These are phyloP conservation scores for Apamea epomidion DNA, from an alignment of 2,888 invertebrate genomes.

Conservation along the genomic window DNA sequence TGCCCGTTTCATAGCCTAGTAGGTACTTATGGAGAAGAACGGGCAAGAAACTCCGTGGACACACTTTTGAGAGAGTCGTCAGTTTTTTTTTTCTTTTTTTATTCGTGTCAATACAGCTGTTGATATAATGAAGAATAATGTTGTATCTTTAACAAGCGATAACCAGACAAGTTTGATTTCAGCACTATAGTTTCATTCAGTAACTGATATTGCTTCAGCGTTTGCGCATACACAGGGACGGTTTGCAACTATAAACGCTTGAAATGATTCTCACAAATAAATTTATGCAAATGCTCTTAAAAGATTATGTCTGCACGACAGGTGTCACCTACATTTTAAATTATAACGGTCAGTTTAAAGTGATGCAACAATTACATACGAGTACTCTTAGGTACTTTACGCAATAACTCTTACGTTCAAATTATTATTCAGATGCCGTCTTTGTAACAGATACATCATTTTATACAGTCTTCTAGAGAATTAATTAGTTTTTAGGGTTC, in stretches of 20 bases:
- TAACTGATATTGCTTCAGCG: conserved; percentile 10
- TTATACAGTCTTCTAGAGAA: conserved; percentile 17
- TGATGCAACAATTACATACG: conserved; percentile 60
- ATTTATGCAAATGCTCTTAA: conserved; percentile 48
- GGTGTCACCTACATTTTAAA: conserved; percentile 61
- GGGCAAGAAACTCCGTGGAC: background rate
- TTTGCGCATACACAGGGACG: background rate
- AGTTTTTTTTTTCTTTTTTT: background rate
- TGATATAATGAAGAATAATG: background rate
- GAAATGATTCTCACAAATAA: conserved; percentile 24
- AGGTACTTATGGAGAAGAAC: background rate
- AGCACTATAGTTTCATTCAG: background rate
- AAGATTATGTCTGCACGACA: conserved; percentile 45
- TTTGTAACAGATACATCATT: conserved; percentile 60
- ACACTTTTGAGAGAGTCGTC: background rate
- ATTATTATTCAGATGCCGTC: conserved; percentile 42
- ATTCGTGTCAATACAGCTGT: background rate
- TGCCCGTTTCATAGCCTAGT: background rate
- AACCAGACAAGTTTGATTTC: background rate
- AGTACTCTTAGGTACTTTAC: conserved; percentile 20
- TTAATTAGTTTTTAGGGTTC: conserved; percentile 15
- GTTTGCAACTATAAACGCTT: background rate
- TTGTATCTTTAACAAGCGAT: background rate
- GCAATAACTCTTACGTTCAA: conserved; percentile 44
- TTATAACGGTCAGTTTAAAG: conserved; percentile 32